phyloP scores from a whole-genome alignment of 2,797 vertebrate genomes.

The Coregonus ussuriensis region DNA sequence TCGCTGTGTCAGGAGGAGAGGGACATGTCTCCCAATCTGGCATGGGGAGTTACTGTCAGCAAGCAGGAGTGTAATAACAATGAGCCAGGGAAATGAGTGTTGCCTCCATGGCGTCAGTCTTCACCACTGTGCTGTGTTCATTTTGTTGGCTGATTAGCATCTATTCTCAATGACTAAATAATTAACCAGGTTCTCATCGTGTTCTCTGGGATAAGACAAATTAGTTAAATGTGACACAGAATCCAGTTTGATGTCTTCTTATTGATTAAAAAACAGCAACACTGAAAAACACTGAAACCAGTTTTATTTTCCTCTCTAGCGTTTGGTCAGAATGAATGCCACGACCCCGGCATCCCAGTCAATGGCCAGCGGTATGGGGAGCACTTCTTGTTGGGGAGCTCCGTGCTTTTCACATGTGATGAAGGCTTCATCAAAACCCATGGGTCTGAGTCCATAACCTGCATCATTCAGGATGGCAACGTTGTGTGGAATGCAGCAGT shows the following conservation, averaged over 20 bases:
- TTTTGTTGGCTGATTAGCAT: background rate
- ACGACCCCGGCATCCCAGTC: conserved; percentile 94
- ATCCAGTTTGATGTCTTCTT: background rate
- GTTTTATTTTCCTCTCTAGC: conserved; percentile 68
- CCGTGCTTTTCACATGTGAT: conserved; percentile 94
- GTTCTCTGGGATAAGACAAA: background rate
- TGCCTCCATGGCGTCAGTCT: background rate
- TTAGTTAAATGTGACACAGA: background rate
- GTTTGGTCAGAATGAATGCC: conserved; percentile 97
- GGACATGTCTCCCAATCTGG: background rate
- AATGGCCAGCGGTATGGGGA: conserved; percentile 98
- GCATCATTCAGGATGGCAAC: conserved; percentile 93
- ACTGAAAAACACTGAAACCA: background rate
- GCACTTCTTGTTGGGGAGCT: conserved; percentile 92
- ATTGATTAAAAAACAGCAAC: background rate
- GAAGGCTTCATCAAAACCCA: conserved; percentile 97
- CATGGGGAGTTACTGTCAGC: background rate
- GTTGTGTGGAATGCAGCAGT: conserved; percentile 96
- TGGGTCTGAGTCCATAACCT: conserved; percentile 93
- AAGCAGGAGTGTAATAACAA: background rate
- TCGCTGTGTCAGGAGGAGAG: background rate
- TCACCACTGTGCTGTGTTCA: background rate
- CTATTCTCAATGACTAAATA: background rate
- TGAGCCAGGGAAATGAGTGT: background rate
- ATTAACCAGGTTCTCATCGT: background rate